These are phyloP conservation scores for Solenodon paradoxus DNA, from an alignment of 2,113 vertebrate species.

Conservation along the genomic window DNA sequence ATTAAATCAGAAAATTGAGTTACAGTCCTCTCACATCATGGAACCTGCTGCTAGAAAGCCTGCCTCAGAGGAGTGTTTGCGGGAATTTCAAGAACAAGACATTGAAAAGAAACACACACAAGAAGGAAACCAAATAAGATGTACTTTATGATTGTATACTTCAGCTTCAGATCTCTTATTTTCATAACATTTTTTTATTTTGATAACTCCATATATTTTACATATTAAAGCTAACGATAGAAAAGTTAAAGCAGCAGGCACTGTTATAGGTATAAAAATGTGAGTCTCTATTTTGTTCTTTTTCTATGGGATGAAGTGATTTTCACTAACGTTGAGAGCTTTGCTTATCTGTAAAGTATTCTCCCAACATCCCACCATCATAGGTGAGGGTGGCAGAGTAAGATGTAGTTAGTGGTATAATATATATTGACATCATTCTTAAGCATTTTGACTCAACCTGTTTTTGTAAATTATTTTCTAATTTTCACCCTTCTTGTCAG, in stretches of 20 bases:
- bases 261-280: background rate
- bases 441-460: background rate
- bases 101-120: background rate
- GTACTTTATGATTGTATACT: background rate
- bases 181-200: background rate
- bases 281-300: background rate
- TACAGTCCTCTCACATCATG: background rate
- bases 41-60: constrained; percentile 7
- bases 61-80: background rate
- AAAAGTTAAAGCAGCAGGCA: background rate
- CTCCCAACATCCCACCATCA: background rate
- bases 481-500: background rate
- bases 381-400: background rate
- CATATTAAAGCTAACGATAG: background rate
- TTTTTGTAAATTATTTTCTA: background rate
- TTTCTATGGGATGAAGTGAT: background rate
- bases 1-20: constrained; percentile 71
- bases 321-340: background rate
- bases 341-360: background rate
- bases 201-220: background rate
- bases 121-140: background rate
- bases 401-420: background rate
- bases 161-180: background rate
- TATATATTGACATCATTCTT: background rate
- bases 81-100: background rate